Evolutionary conservation across 2,797 vertebrate species (phyloP), one percentile per base, ranked within the genome.

Genomic region (Labroides dimidiatus): DNA sequence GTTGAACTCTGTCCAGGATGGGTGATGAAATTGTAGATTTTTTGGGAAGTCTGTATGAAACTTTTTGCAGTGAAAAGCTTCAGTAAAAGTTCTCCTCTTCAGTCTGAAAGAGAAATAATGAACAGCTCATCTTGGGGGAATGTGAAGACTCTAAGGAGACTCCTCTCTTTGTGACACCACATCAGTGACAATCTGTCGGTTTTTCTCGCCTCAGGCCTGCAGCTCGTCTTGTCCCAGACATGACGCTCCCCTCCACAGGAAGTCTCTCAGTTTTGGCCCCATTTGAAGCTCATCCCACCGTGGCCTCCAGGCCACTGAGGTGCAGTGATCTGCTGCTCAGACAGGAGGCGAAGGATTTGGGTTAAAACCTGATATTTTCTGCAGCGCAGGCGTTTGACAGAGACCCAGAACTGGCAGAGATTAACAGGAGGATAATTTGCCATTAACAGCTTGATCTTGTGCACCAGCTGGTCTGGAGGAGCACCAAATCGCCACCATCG

Each of bases 381-480:
- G 23, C 59, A 50, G 72, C 2, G 6, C 39, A 33, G 39, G 48
- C 43, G 52, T 69, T 64, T 75, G 71, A 78, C 55, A 55, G 49
- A 77, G 62, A 11, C 62, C 69, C 71, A 68, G 65, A 30, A 13
- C 73, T 79, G 15, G 11, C 55, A 36, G 60, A 71, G 76, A 86
- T 73, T 69, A 86, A 84, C 62, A 1, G 47, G 67, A 78, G 57
- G 78, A 84, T 89, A 66, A 83, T 86, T 83, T 78, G 62, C 76
- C 62, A 67, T 81, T 63, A 86, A 52, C 79, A 87, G 79, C 78
- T 83, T 87, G 75, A 81, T 77, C 73, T 49, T 2, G 23, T 55
- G 59, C 69, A 80, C 76, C 80, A 83, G 80, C 73, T 76, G 82
- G 84, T 77, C 76, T 87, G 85, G 83, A 85, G 73, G 30, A 74